phyloP scores from a whole-genome alignment of 2,797 vertebrate genomes.

The Sphaeramia orbicularis region DNA sequence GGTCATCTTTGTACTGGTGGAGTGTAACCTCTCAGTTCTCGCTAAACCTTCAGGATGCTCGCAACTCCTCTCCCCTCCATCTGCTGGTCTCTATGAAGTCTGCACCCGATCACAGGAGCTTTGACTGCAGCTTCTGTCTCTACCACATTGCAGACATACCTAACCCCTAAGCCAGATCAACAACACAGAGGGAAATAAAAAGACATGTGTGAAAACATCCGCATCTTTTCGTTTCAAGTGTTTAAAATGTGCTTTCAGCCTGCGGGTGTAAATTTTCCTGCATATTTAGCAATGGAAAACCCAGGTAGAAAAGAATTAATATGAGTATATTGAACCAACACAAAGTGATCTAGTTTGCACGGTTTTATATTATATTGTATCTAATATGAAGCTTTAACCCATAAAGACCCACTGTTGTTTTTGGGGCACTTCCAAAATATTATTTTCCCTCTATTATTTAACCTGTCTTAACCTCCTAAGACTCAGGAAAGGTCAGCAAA shows the following conservation, averaged over 20 bases:
- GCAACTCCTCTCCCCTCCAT: conserved; percentile 78
- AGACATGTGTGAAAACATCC: conserved; percentile 72
- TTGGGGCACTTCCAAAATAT: too few species aligned
- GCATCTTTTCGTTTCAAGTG: conserved; percentile 66
- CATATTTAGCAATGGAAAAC: conserved; percentile 61
- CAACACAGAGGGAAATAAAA: conserved; percentile 69
- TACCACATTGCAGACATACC: conserved; percentile 69
- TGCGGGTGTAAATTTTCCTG: conserved; percentile 61
- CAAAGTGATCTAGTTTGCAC: conserved; percentile 16
- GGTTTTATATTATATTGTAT: neutral
- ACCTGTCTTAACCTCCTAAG: too few species aligned
- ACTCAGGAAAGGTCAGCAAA: too few species aligned
- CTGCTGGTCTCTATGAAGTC: conserved; percentile 82
- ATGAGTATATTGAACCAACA: conserved; percentile 39
- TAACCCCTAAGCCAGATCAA: conserved; percentile 81
- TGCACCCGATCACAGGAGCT: conserved; percentile 79
- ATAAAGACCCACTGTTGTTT: too few species aligned
- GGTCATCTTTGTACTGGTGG: conserved; percentile 80
- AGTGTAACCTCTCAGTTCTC: conserved; percentile 81
- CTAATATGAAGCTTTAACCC: neutral
- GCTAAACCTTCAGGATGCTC: conserved; percentile 79
- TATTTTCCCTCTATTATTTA: too few species aligned
- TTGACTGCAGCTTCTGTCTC: conserved; percentile 82
- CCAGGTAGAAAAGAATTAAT: conserved; percentile 26
- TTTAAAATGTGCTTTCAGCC: conserved; percentile 73